Conservation (phyloP, 2,797 vertebrate genomes). For the Aeoliscus strigatus region DNA sequence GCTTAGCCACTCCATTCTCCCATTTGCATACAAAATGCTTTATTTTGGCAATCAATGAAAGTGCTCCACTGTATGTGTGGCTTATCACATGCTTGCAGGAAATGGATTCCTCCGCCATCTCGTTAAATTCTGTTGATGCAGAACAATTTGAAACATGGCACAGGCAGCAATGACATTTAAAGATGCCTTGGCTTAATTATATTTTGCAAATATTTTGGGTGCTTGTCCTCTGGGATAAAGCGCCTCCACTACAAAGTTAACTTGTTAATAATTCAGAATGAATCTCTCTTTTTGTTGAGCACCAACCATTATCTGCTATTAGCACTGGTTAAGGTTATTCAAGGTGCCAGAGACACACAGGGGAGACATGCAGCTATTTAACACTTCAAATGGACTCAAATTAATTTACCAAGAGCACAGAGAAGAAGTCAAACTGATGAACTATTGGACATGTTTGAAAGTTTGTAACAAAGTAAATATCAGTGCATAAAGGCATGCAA, state of each 20-base stretch:
- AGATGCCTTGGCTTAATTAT: slow-evolving; percentile 99
- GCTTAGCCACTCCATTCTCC: slow-evolving; percentile 98
- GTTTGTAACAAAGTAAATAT: too few relatives aligned
- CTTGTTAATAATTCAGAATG: slow-evolving; percentile 89
- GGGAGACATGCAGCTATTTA: slow-evolving; percentile 60
- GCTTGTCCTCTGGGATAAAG: slow-evolving; percentile 99
- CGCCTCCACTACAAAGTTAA: slow-evolving; percentile 99
- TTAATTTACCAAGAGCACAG: background rate
- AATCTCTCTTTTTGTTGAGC: slow-evolving; percentile 73
- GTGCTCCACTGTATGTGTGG: slow-evolving; percentile 97
- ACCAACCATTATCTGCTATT: slow-evolving; percentile 81
- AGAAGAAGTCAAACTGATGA: slow-evolving; percentile 18
- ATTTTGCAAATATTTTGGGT: slow-evolving; percentile 98
- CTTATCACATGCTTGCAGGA: slow-evolving; percentile 99
- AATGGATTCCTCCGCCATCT: slow-evolving; percentile 99
- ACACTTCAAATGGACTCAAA: slow-evolving; percentile 45
- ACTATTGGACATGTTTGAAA: too few relatives aligned
- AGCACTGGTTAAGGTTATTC: slow-evolving; percentile 77
- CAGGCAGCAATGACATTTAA: slow-evolving; percentile 99
- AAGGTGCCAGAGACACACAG: slow-evolving; percentile 69
- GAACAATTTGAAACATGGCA: slow-evolving; percentile 99
- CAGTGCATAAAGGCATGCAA: too few relatives aligned
- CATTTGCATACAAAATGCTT: slow-evolving; percentile 99
- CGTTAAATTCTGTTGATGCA: slow-evolving; percentile 99
- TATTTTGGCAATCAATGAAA: slow-evolving; percentile 99